Evolutionary conservation across 2,888 invertebrate species (phyloP), one percentile per base, ranked within the genome.

Genomic region (Parascotia fuliginaria): DNA sequence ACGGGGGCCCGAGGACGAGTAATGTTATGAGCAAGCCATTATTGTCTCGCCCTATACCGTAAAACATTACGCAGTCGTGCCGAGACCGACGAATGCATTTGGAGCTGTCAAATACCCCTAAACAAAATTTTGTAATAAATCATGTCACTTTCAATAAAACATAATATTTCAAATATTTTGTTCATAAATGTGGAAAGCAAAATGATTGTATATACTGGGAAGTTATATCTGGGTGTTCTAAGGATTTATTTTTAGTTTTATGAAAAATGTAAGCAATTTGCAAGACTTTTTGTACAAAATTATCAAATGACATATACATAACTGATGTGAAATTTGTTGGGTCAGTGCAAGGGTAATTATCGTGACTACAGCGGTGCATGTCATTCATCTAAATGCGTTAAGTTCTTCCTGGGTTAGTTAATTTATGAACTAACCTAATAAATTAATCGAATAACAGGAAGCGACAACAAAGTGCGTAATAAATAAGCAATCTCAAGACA

Each of bases 11-110:
- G 81, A 83, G 85, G 87, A 90, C 89, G 92, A 92, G 92, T 92
- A 87, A 92, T 92, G 92, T 92, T 92, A 92, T 92, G 92, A 92
- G 92, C 91, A 87, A 89, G 83, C 91, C 92, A 92, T 92, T 92
- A 92, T 92, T 92, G 92, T 92, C 91, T 91, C 90, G 87, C 87
- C 87, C 90, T 88, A 92, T 92, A 90, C 91, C 91, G 91, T 92
- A 92, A 91, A 92, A 88, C 90, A 91, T 91, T 90, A 91, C 89
- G 87, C 83, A 91, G 89, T 84, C 81, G 84, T 82, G 77, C 81
- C 84, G 83, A 79, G 81, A 81, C 79, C 74, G 76, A 72, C 65
- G 73, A 73, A 85, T 81, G 77, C 71, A 81, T 77, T 75, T 65
- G 62, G 89, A 90, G 91, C 79, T 86, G 90, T 73, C 73, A 80